Conservation (phyloP, 2,888 invertebrate species). For the Hylaea fasciaria region DNA sequence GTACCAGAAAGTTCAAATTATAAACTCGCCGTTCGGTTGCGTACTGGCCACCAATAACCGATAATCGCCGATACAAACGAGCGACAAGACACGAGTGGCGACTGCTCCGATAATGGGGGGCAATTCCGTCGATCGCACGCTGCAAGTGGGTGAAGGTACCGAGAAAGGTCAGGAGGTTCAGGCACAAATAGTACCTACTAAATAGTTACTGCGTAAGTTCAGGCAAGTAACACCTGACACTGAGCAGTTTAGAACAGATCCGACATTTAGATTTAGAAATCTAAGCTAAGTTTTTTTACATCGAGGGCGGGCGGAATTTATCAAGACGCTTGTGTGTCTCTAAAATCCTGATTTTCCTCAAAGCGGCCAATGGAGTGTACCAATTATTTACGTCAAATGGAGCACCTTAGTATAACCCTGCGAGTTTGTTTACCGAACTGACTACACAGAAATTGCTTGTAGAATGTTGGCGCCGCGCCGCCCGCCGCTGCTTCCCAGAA, state of each 20-base stretch:
- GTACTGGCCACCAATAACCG: neutral
- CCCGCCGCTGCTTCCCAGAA: conserved; percentile 50
- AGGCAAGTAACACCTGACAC: too few relatives aligned
- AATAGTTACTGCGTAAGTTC: too few relatives aligned
- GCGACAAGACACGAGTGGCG: neutral
- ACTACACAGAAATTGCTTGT: conserved; percentile 16
- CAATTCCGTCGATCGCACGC: conserved; percentile 31
- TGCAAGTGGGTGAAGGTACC: conserved; percentile 40
- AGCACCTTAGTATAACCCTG: neutral
- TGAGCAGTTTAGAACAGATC: too few relatives aligned
- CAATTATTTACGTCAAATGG: too few relatives aligned
- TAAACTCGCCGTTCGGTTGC: too few relatives aligned
- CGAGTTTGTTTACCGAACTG: conserved; percentile 49
- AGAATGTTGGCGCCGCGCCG: conserved; percentile 56
- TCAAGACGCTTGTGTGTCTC: too few relatives aligned
- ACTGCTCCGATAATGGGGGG: conserved; percentile 12
- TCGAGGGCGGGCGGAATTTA: too few relatives aligned
- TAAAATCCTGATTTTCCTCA: too few relatives aligned
- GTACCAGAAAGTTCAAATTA: too few relatives aligned
- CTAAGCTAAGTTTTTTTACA: too few relatives aligned
- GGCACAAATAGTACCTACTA: too few relatives aligned
- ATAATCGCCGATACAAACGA: conserved; percentile 1
- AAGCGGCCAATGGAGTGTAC: too few relatives aligned
- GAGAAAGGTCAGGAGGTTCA: conserved; percentile 37
- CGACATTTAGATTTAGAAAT: conserved; percentile 29